These are phyloP conservation scores for Tetragnatha montana DNA, from an alignment of 2,888 invertebrate genomes.

Conservation along the genomic window DNA sequence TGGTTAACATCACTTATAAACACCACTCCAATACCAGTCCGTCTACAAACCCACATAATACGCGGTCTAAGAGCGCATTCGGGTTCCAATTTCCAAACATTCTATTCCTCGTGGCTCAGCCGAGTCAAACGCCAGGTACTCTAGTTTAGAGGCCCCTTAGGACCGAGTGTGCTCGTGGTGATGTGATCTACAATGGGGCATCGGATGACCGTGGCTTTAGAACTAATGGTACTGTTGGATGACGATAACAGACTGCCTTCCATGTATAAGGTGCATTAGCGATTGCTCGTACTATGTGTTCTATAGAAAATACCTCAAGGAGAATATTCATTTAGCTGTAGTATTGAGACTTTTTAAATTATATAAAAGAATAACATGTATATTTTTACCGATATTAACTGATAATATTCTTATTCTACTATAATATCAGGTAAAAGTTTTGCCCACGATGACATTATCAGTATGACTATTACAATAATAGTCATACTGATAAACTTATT, in stretches of 20 bases:
- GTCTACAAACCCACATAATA: neutral
- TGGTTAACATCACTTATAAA: too few relatives aligned
- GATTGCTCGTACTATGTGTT: neutral
- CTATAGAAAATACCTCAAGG: too few relatives aligned
- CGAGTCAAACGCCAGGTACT: neutral
- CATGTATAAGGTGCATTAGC: neutral
- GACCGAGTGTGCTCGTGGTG: neutral
- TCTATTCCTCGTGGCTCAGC: neutral
- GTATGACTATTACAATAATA: too few relatives aligned
- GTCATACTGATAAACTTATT: too few relatives aligned
- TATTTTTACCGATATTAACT: too few relatives aligned
- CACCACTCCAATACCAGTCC: neutral
- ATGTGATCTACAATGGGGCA: neutral
- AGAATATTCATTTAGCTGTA: too few relatives aligned
- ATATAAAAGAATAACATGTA: too few relatives aligned
- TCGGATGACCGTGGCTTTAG: neutral
- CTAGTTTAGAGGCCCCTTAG: neutral
- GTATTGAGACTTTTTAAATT: too few relatives aligned
- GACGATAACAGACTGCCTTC: neutral
- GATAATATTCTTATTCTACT: too few relatives aligned
- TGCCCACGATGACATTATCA: too few relatives aligned
- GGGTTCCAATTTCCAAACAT: too few relatives aligned
- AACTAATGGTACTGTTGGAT: neutral
- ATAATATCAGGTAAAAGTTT: too few relatives aligned
- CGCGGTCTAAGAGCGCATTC: neutral